A percentile compares a stretch with the other conserved stretches of the same genome.
These are phyloP conservation scores for Toxotes chatareus DNA, from an alignment of 2,113 vertebrate species.

Conservation along the genomic window DNA sequence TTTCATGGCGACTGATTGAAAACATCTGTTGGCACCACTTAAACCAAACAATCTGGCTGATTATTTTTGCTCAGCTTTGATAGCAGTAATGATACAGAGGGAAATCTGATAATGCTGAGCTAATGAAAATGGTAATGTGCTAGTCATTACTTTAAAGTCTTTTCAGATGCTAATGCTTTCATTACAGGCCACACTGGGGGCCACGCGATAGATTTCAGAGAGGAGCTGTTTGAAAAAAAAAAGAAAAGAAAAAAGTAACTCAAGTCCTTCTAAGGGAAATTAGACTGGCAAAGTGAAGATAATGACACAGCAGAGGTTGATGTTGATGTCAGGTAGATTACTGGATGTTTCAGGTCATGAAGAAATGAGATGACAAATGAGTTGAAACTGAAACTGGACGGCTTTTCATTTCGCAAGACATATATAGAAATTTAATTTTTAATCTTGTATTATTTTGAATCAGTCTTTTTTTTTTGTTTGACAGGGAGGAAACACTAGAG, in stretches of 20 bases:
- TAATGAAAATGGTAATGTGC: conserved; percentile 68
- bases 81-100: conserved; percentile 54
- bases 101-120: conserved; percentile 62
- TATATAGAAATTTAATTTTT: not conserved
- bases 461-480: not conserved
- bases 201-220: conserved; percentile 31
- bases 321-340: not conserved
- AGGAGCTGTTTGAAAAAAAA: conserved; percentile 10
- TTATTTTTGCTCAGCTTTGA: conserved; percentile 57
- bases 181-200: conserved; percentile 50
- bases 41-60: conserved; percentile 56
- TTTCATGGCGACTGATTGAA: conserved; percentile 64
- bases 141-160: conserved; percentile 54
- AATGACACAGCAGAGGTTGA: conserved; percentile 6
- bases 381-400: not conserved
- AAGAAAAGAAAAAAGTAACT: conserved; percentile 3
- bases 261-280: conserved; percentile 36
- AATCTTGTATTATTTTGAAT: not conserved
- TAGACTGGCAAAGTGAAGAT: conserved; percentile 37
- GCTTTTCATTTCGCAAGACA: not conserved
- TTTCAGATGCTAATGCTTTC: conserved; percentile 65
- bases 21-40: conserved; percentile 69
- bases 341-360: not conserved
- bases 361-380: not conserved
- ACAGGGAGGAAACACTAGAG: not conserved